Percentiles rank a stretch among this genome's conserved stretches.
Conservation (phyloP, 2,888 invertebrate species). For the Cyclophora albipunctata region DNA sequence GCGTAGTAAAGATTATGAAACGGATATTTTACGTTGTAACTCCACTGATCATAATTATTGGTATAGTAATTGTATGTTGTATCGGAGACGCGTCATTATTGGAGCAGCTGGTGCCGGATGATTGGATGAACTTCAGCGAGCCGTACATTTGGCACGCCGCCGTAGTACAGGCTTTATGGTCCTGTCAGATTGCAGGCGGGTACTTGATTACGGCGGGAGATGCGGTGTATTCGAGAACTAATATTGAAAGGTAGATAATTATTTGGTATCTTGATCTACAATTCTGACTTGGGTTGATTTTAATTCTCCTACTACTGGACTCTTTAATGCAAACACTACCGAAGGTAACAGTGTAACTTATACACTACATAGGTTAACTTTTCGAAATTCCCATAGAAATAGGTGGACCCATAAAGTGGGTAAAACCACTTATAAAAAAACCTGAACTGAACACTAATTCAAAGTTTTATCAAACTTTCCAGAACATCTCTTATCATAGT, state of each 20-base stretch:
- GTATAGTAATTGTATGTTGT: slow-evolving; percentile 26
- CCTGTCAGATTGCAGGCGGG: slow-evolving; percentile 53
- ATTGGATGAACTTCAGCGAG: slow-evolving; percentile 39
- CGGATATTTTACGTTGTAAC: slow-evolving; percentile 42
- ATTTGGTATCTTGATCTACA: slow-evolving; percentile 1
- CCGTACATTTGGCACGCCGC: slow-evolving; percentile 51
- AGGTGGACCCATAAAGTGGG: too few species aligned
- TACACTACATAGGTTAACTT: too few species aligned
- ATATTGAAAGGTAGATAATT: slow-evolving; percentile 49
- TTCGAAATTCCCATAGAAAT: too few species aligned
- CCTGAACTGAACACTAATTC: too few species aligned
- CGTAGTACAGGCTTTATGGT: slow-evolving; percentile 45
- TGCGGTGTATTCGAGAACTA: slow-evolving; percentile 43
- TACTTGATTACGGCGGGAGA: slow-evolving; percentile 52
- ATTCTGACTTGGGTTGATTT: too few species aligned
- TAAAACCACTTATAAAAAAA: too few species aligned
- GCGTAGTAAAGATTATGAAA: slow-evolving; percentile 54
- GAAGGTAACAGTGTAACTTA: too few species aligned
- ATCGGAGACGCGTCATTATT: slow-evolving; percentile 31
- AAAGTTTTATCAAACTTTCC: slow-evolving; percentile 9
- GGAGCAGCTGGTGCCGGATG: slow-evolving; percentile 20
- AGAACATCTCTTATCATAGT: slow-evolving; percentile 46
- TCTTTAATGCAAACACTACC: too few species aligned
- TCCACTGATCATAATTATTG: slow-evolving; percentile 33
- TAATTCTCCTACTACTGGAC: too few species aligned